Evolutionary conservation across 2,888 invertebrate species (phyloP), one percentile per base, ranked within the genome.

Genomic region (Drosophila hawaiiensis): DNA sequence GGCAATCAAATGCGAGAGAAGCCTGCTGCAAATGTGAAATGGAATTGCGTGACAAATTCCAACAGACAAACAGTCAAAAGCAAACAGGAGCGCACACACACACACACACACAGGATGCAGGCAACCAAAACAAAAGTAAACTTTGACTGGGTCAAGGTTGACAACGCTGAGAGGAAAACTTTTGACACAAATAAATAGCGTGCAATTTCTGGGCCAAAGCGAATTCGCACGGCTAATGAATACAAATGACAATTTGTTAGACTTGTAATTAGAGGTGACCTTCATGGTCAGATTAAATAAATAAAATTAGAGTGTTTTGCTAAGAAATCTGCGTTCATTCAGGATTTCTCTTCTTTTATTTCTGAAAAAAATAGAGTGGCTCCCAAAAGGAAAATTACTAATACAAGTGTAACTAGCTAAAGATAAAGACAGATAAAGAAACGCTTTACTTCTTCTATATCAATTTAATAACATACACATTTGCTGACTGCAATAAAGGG

Each of bases 111-210:
- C 22, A 35, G 16, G 47, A 25, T 25, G 22, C 33, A 55, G 28
- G 37, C 72, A 52, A 12, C 9, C 2, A 25, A 25, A 29, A 29
- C 16, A 16, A 25, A 25, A n/a, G n/a, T 10, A 33, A 73, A 73
- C 71, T 64, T 68, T 35, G n/a, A 39, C 37, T 60, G 70, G 89
- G 83, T 82, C 83, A 88, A 83, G 83, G 89, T 50, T 72, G 59
- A 54, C 61, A 53, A 28, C 37, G 31, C 33, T 50, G 37, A 64
- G 64, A 47, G 31, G 28, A 60, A 56, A 69, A 80, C 53, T 73
- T 47, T 82, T 50, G 49, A 47, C 28, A 19, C 52, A 54, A 60
- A 52, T 37, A 65, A 74, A 82, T 65, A 69, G 43, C 52, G 70
- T 60, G 70, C 37, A 47, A 22, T 37, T 37, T 61, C 47, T 39